A percentile compares a stretch with the other conserved stretches of the same genome.
Evolutionary conservation across 1,140 invertebrate species (phyloP).

Genomic region (Pectinophora gossypiella): DNA sequence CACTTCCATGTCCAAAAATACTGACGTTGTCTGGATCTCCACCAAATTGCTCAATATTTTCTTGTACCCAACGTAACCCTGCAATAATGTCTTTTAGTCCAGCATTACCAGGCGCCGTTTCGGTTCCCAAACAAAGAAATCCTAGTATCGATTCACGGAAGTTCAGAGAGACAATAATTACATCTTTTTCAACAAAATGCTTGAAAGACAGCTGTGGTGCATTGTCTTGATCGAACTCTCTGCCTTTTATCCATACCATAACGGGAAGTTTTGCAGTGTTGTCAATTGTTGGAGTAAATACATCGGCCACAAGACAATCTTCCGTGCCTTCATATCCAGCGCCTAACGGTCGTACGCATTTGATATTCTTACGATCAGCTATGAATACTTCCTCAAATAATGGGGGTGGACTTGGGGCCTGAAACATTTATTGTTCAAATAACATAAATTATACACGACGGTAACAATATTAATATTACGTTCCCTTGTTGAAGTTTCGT

Average conservation of each 20-base stretch:
- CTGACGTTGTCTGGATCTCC: constrained; percentile 93
- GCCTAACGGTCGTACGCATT: constrained; percentile 46
- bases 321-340: constrained; percentile 57
- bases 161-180: constrained; percentile 49
- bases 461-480: background rate
- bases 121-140: constrained; percentile 76
- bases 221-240: constrained; percentile 40
- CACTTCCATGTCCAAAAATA: constrained; percentile 94
- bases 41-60: constrained; percentile 92
- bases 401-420: constrained; percentile 52
- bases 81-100: constrained; percentile 96
- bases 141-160: constrained; percentile 67
- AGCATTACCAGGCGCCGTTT: constrained; percentile 88
- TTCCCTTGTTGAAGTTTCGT: background rate
- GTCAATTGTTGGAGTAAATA: constrained; percentile 41
- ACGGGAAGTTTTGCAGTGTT: constrained; percentile 33
- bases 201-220: constrained; percentile 38
- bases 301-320: constrained; percentile 50
- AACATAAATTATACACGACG: background rate
- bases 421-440: constrained; percentile 16
- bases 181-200: constrained; percentile 45
- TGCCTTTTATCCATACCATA: constrained; percentile 67
- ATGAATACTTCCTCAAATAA: constrained; percentile 38
- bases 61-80: constrained; percentile 91
- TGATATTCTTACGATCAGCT: constrained; percentile 42